Conservation (phyloP, 2,888 invertebrate genomes). For the Falcaria lacertinaria region DNA sequence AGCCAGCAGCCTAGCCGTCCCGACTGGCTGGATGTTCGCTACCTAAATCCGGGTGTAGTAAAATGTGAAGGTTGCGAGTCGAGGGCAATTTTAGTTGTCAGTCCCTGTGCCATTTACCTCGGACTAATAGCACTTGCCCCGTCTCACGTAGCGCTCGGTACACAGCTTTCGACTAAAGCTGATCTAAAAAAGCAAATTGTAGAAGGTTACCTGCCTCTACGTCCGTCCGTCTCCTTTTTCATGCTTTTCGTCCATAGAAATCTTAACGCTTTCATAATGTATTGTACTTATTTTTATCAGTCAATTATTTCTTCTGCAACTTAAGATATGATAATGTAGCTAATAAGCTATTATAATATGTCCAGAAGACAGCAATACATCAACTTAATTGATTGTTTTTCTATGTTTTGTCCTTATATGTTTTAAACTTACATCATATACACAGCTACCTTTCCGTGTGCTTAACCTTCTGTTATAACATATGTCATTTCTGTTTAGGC, state of each 20-base stretch:
- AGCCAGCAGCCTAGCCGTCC: constrained; percentile 23
- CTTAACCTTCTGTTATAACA: constrained; percentile 39
- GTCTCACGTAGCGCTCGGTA: constrained; percentile 11
- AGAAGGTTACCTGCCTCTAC: constrained; percentile 5
- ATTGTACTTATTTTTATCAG: too few species aligned
- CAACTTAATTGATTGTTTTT: too few species aligned
- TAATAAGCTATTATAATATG: too few species aligned
- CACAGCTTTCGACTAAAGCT: constrained; percentile 16
- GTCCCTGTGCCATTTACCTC: constrained; percentile 73
- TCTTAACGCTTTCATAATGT: too few species aligned
- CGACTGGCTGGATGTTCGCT: constrained; percentile 62
- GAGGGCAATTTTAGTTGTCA: constrained; percentile 62
- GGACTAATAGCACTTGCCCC: constrained; percentile 25
- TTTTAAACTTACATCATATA: constrained; percentile 3
- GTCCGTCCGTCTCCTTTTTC: constrained; percentile 3
- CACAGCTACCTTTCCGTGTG: constrained; percentile 36
- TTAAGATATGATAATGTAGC: too few species aligned
- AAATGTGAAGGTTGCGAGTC: constrained; percentile 74
- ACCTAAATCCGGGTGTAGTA: constrained; percentile 76
- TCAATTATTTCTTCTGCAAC: too few species aligned
- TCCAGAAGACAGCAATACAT: neutral
- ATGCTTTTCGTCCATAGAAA: neutral
- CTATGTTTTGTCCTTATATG: too few species aligned
- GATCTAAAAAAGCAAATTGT: constrained; percentile 3
- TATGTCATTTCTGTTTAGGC: too few species aligned